Base-by-base conservation (phyloP, 2,888 invertebrate genomes). In the Parasteatoda lunata region DNA sequence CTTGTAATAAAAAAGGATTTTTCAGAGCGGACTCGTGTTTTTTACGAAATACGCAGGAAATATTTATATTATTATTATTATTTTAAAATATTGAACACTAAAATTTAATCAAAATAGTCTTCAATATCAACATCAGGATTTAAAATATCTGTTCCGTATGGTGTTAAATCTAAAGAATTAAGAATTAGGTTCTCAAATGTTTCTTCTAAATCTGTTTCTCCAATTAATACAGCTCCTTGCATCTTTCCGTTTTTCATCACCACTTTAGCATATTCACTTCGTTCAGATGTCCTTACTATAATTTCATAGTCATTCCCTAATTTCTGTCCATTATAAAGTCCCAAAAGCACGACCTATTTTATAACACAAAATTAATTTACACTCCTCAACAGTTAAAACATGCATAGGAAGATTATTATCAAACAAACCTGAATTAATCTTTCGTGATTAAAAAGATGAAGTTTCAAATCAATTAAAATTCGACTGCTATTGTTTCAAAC, bases 131-230 rank as follows among this genome's bases (percentile, higher is more conserved):
- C 96, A 91, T 96, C 94, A 45, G 98, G 98, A 93, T 99, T 96
- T 8, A 99, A 93, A 90, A 99, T 95, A 92, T 98, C 96, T 92
- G 98, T 97, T 82, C 97, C 98, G 92, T 96, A 96, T 9, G 94
- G 93, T 81, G 95, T 95, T 85, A 99, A 93, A 93, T 99, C 98
- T 86, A 97, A 94, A 91, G 97, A 96, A 93, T 99, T 97, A 54
- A 99, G 93, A 91, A 99, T 99, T 88, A 99, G 94, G 93, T 99
- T 99, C 93, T 99, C 99, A 92, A 98, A 97, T 92, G 97, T 98
- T 93, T 99, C 99, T 92, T 99, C 99, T 88, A 99, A 93, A 91
- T 98, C 97, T 0, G 98, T 98, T 90, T 99, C 98, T 0, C 99
- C 99, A 90, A 99, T 97, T 51, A 99, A 93, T 90, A 99, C 95